These are phyloP conservation scores for Chalcosyrphus nemorum DNA, from an alignment of 2,888 invertebrate species.

Conservation along the genomic window DNA sequence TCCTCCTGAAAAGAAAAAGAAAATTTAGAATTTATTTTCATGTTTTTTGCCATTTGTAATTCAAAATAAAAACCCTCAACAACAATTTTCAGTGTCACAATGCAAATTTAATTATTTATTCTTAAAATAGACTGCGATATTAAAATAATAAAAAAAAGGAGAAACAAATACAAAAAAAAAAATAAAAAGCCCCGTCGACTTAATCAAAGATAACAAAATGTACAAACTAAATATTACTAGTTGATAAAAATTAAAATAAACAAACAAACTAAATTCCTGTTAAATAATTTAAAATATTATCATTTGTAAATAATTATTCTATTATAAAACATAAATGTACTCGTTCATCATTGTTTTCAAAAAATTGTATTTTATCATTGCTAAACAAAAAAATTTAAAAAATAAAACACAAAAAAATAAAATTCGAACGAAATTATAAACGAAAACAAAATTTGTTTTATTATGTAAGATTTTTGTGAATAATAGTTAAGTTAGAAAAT, in stretches of 20 bases:
- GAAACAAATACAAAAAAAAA: neutral
- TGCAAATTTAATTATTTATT: slow-evolving; percentile 31
- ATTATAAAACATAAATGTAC: neutral
- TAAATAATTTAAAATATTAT: slow-evolving; percentile 5
- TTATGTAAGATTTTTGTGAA: slow-evolving; percentile 14
- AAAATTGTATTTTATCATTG: neutral
- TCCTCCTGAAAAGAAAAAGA: no score
- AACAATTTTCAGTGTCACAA: slow-evolving; percentile 13
- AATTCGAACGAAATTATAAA: slow-evolving; percentile 9
- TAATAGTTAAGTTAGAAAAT: neutral
- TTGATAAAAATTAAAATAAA: slow-evolving; percentile 3
- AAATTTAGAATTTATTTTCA: no score
- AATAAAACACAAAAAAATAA: neutral
- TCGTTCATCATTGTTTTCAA: neutral
- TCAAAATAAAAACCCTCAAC: neutral
- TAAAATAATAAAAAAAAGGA: slow-evolving; percentile 22
- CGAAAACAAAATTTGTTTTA: no score
- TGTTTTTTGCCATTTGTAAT: neutral
- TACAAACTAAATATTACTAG: slow-evolving; percentile 52
- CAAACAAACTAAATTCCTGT: slow-evolving; percentile 34
- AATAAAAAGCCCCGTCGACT: slow-evolving; percentile 25
- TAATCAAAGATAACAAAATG: slow-evolving; percentile 60
- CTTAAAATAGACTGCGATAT: slow-evolving; percentile 53
- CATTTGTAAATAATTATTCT: slow-evolving; percentile 32
- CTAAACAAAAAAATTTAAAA: neutral